Evolutionary conservation across 2,797 vertebrate species (phyloP).

Genomic region (Phalloptychus januarius): DNA sequence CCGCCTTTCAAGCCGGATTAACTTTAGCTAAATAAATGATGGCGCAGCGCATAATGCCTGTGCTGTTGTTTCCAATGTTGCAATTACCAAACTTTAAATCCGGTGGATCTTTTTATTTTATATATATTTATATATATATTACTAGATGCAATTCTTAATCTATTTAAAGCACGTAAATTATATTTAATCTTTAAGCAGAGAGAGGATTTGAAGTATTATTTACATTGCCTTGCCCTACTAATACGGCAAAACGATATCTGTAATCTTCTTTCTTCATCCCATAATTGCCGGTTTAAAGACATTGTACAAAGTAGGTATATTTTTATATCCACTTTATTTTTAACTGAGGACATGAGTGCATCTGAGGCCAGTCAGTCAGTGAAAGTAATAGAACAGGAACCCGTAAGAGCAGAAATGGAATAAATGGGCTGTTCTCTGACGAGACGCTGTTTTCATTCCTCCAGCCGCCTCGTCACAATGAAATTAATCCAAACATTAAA

Average conservation of each 20-base stretch:
- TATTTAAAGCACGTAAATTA: neutral
- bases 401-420: conserved; percentile 27
- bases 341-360: conserved; percentile 24
- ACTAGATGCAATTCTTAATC: neutral
- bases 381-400: conserved; percentile 14
- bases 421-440: conserved; percentile 33
- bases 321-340: conserved; percentile 19
- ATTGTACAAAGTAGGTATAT: neutral
- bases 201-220: too few species aligned
- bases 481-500: conserved; percentile 78
- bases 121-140: neutral
- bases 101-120: neutral
- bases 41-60: neutral
- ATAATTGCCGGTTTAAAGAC: neutral
- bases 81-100: too few species aligned
- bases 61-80: neutral
- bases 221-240: neutral
- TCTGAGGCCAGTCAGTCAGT: neutral
- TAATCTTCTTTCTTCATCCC: neutral
- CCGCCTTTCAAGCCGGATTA: neutral
- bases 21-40: neutral
- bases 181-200: neutral
- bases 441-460: conserved; percentile 53
- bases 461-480: conserved; percentile 35
- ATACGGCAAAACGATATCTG: neutral